These are phyloP conservation scores for Silurus glanis DNA, from an alignment of 2,113 vertebrate genomes.

Conservation along the genomic window DNA sequence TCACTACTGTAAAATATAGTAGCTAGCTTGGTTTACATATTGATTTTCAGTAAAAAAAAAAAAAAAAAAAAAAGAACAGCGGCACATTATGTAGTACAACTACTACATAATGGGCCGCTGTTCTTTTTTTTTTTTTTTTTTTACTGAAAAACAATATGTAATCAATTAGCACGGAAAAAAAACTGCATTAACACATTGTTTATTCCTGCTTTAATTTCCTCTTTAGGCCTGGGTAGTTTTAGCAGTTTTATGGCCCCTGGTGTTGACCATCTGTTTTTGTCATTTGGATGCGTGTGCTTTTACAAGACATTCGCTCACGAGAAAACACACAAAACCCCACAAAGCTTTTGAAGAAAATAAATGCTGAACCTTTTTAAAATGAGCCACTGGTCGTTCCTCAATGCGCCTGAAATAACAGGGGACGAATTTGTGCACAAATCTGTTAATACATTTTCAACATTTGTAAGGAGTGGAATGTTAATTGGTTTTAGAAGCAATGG, in stretches of 20 bases:
- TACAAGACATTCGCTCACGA: background rate
- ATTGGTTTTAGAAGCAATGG: constrained; percentile 26
- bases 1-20: background rate
- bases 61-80: no score
- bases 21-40: background rate
- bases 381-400: background rate
- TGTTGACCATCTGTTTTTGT: background rate
- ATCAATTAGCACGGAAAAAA: background rate
- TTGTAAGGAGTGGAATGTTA: constrained; percentile 1
- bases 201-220: background rate
- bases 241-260: background rate
- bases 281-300: background rate
- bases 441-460: background rate
- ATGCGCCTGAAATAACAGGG: background rate
- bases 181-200: background rate
- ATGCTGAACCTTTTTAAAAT: background rate
- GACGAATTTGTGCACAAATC: background rate
- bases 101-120: no score
- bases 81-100: no score
- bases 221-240: background rate
- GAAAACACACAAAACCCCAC: background rate
- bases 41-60: no score
- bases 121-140: background rate
- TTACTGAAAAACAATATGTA: background rate
- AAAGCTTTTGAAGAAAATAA: background rate